These are phyloP conservation scores for Dryoscopus gambensis DNA, from an alignment of 2,113 vertebrate species.

Conservation along the genomic window DNA sequence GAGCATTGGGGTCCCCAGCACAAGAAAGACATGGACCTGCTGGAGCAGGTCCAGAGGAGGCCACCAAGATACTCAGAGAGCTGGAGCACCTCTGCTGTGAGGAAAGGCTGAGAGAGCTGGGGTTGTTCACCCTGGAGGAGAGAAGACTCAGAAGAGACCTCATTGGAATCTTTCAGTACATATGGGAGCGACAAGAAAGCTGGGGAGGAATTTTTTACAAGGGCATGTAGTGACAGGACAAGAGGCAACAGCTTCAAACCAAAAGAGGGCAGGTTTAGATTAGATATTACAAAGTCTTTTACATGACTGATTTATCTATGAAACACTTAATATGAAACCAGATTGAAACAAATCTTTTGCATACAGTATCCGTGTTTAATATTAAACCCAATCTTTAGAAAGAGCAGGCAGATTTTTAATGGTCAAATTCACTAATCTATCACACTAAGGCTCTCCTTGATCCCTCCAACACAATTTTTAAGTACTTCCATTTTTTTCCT, in stretches of 20 bases:
- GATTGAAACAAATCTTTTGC: neutral
- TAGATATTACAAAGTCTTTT: neutral
- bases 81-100: neutral
- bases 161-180: neutral
- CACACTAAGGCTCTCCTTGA: neutral
- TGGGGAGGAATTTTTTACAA: neutral
- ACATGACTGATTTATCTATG: neutral
- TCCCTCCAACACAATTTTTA: neutral
- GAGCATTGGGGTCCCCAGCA: neutral
- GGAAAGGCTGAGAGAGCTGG: neutral
- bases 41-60: neutral
- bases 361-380: neutral
- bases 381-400: neutral
- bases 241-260: neutral
- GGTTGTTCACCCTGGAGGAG: neutral
- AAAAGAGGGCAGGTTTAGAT: neutral
- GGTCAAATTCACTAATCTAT: neutral
- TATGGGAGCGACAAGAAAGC: too few species aligned
- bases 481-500: neutral
- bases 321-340: neutral
- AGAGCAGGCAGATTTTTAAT: neutral
- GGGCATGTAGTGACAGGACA: neutral
- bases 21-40: neutral
- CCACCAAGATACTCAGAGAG: neutral
- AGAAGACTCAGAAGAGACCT: neutral